phyloP scores from a whole-genome alignment of 1,140 invertebrate genomes.

The Eubasilissa regina region DNA sequence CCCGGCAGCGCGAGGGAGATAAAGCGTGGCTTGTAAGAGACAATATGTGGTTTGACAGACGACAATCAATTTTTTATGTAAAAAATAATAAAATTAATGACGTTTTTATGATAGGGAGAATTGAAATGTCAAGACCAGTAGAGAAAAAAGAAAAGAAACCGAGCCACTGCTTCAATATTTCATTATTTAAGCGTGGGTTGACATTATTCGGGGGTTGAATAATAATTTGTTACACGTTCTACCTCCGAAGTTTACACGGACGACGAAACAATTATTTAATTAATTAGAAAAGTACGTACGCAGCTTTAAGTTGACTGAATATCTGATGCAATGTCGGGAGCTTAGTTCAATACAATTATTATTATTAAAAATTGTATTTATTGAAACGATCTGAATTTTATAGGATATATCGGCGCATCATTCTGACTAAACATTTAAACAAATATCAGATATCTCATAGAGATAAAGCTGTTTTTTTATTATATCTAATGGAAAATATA shows the following conservation, averaged over 20 bases:
- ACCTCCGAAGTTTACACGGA: background rate
- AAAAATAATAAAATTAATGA: conserved; percentile 57
- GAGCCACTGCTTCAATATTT: too few species aligned
- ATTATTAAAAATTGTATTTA: too few species aligned
- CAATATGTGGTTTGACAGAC: conserved; percentile 59
- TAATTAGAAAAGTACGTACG: background rate
- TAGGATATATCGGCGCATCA: too few species aligned
- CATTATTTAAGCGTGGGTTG: background rate
- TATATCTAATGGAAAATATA: too few species aligned
- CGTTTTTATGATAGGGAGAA: conserved; percentile 51
- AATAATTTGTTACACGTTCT: background rate
- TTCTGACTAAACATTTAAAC: too few species aligned
- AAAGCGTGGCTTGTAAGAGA: conserved; percentile 44
- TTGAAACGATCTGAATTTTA: too few species aligned
- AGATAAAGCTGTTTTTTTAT: too few species aligned
- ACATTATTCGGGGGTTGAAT: background rate
- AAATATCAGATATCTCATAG: too few species aligned
- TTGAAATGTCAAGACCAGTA: conserved; percentile 55
- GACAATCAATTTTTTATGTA: conserved; percentile 53
- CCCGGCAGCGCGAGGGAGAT: conserved; percentile 34
- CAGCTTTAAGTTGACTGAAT: too few species aligned
- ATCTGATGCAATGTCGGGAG: too few species aligned
- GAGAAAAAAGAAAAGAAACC: conserved; percentile 34
- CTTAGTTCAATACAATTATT: too few species aligned
- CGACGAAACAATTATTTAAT: background rate